These are phyloP conservation scores for Callyntrura sp. DNA, from an alignment of 2,888 invertebrate species.

Conservation along the genomic window DNA sequence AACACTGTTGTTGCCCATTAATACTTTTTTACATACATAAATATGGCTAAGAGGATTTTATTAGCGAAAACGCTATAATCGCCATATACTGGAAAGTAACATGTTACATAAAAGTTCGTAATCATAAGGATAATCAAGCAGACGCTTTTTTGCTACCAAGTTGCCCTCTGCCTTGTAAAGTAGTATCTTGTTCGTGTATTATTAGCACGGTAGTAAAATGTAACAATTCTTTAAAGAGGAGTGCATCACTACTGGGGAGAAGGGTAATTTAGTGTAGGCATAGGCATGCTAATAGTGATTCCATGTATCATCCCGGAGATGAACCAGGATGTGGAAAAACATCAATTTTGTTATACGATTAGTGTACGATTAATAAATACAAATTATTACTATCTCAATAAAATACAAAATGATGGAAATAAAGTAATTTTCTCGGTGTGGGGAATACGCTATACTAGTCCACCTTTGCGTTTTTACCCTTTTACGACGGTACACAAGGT, in stretches of 20 bases:
- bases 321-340: conserved; percentile 58
- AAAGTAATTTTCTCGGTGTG: no score
- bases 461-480: no score
- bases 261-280: not conserved
- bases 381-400: not conserved
- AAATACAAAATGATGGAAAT: not conserved
- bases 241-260: no score
- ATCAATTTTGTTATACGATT: not conserved
- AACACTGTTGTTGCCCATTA: not conserved
- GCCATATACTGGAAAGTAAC: not conserved
- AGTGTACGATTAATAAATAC: not conserved
- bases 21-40: conserved; percentile 1
- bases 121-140: not conserved
- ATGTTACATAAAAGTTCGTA: conserved; percentile 10
- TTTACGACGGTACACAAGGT: no score
- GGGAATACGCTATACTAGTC: no score
- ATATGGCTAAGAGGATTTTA: not conserved
- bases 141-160: not conserved
- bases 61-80: not conserved
- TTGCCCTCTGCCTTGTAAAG: not conserved
- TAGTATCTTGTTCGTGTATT: no score
- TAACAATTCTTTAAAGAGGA: not conserved
- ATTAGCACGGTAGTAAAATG: not conserved
- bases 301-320: conserved; percentile 54
- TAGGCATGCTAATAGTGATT: not conserved